phyloP scores from a whole-genome alignment of 2,797 vertebrate species.

The Molossus alvarezi region DNA sequence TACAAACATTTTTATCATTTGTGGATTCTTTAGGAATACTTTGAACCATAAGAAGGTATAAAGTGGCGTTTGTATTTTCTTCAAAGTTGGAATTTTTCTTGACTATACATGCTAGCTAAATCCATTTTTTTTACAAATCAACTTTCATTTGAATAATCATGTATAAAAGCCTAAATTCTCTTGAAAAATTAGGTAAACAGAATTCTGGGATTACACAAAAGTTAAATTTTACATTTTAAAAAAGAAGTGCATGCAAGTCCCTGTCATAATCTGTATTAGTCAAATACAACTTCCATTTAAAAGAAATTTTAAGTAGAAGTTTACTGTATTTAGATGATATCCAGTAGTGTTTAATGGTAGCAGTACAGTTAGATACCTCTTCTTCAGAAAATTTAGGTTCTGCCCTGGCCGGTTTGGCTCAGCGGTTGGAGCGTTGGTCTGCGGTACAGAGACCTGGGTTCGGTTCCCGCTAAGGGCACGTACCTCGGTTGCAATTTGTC shows the following conservation, averaged over 20 bases:
- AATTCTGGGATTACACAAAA: not conserved
- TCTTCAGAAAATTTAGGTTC: not conserved
- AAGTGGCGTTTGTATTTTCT: conserved; percentile 23
- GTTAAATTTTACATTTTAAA: not conserved
- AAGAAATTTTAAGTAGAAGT: conserved; percentile 57
- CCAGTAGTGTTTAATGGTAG: not conserved
- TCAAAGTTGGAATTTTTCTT: conserved; percentile 46
- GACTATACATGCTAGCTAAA: conserved; percentile 1
- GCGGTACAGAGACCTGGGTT: too few relatives aligned
- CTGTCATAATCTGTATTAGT: not conserved
- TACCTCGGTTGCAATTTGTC: too few relatives aligned
- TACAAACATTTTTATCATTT: conserved; percentile 13
- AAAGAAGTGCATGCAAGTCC: not conserved
- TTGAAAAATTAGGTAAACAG: conserved; percentile 19
- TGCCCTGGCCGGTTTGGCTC: too few relatives aligned
- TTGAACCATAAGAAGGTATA: not conserved
- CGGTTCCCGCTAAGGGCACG: too few relatives aligned
- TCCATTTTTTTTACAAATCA: not conserved
- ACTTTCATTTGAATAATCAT: conserved; percentile 32
- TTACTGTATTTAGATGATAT: conserved; percentile 15
- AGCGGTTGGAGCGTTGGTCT: too few relatives aligned
- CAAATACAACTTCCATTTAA: conserved; percentile 46
- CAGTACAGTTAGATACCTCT: not conserved
- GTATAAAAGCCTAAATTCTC: not conserved
- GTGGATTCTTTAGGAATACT: not conserved